Evolutionary conservation across 2,888 invertebrate species (phyloP), one percentile per base, ranked within the genome.

Genomic region (Drosophila ezoana): DNA sequence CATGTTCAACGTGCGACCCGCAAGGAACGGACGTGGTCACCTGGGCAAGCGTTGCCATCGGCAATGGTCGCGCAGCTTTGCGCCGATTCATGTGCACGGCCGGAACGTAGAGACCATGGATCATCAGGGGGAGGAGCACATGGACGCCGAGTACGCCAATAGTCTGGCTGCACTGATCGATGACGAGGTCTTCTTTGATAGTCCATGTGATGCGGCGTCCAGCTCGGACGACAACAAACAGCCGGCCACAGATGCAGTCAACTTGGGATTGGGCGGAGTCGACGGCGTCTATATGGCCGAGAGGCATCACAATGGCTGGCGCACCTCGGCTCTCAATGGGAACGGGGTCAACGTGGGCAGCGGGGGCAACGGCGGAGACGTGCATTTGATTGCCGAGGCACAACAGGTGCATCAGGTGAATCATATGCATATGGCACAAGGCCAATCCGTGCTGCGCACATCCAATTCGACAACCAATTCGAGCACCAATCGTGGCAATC

Each of bases 31-130:
- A 6, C 48, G 23, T 14, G 41, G 11, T 9, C 44, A 44, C 8
- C 48, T 68, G 5, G 47, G 58, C 1, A 68, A 59, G 13, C 63
- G 72, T 18, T 70, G 85, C 3, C 84, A 87, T 6, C 89, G 89
- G 74, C 95, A 95, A 81, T 95, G 95, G 94, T 96, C 96, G 32
- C 93, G 96, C 40, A 96, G 94, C 93, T 97, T 94, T 92, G 95
- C 93, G 75, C 95, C 94, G 76, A 93, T 93, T 79, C 91, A 93
- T 83, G 84, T 92, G 78, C 68, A 72, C 10, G 41, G 38, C 6
- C 38, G 59, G 3, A 5, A 49, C 3, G 6, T 20, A 13, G 72
- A 65, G 10, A 13, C 51, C 9, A 28, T 32, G 8, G 48, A 67
- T 4, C 18, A 35, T n/a, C n/a, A n/a, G n/a, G n/a, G n/a, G 8